These are phyloP conservation scores for mouse (Mus musculus) DNA, from an alignment of 2,113 vertebrate genomes.

Conservation along the genomic window GRCm39 chr16:32828001-32828500, in stretches of 20 bases:
- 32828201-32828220: not conserved
- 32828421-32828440: not conserved
- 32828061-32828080: not conserved
- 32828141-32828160: not conserved
- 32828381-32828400: conserved; percentile 55
- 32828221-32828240: conserved; percentile 13
- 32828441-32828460: not conserved
- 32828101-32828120: not conserved
- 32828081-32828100: not conserved
- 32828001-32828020: not conserved
- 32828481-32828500: not conserved
- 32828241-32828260: not conserved
- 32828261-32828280: not conserved
- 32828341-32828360: not conserved
- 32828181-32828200: not conserved
- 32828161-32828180: not conserved
- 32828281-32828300: conserved; percentile 56
- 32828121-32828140: not conserved
- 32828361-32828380: conserved; percentile 12
- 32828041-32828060: not conserved
- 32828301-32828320: not conserved
- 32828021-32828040: not conserved
- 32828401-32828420: conserved; percentile 6
- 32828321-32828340: not conserved
- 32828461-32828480: not conserved